Evolutionary conservation across 2,888 invertebrate species (phyloP).

Genomic region (Agrochola lychnidis): DNA sequence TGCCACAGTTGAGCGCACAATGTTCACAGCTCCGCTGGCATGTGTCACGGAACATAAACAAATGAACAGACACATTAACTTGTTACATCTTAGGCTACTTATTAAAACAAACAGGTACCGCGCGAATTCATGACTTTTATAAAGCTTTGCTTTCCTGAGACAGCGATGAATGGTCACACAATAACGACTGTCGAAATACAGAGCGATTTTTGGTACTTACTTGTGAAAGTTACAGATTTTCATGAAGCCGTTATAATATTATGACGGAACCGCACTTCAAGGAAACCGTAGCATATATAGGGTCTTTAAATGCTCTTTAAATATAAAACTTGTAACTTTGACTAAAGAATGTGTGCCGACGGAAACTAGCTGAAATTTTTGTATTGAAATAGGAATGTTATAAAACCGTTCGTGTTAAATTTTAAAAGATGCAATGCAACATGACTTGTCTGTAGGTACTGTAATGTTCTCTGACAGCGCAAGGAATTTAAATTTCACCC

Average conservation of each 20-base stretch:
- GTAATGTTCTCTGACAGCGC: neutral
- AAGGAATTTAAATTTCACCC: no score
- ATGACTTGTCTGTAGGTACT: no score
- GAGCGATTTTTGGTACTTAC: neutral
- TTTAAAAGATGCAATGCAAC: neutral
- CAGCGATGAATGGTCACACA: neutral
- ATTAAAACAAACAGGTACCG: neutral
- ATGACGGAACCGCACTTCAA: neutral
- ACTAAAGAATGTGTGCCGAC: constrained; percentile 5
- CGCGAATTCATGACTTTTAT: neutral
- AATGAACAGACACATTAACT: constrained; percentile 1
- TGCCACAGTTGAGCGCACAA: constrained; percentile 17
- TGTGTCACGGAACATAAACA: constrained; percentile 23
- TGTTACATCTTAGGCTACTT: neutral
- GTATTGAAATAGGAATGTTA: neutral
- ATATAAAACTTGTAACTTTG: neutral
- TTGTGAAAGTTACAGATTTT: no score
- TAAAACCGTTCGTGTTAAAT: neutral
- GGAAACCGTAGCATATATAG: neutral
- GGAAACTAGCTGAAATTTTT: neutral
- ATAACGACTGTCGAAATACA: neutral
- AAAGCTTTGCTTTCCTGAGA: neutral
- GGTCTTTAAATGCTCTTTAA: neutral
- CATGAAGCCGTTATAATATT: neutral
- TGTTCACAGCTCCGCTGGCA: constrained; percentile 10